Percentiles rank a stretch among this genome's conserved stretches.
Conservation (phyloP, 1,140 invertebrate species). For the Papilio dardanus region DNA sequence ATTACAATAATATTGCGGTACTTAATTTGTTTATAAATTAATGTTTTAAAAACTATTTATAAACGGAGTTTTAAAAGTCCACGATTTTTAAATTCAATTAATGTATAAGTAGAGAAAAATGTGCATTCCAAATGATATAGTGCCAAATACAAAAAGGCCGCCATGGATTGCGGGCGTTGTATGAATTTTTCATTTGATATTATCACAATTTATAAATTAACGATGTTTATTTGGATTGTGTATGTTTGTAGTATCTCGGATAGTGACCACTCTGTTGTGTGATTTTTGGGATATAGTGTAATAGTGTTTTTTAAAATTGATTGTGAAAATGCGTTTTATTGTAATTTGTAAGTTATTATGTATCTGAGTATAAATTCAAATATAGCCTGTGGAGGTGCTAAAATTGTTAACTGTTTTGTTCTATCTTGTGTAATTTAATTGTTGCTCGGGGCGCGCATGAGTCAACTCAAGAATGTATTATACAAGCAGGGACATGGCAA, state of each 20-base stretch:
- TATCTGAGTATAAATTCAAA: conserved; percentile 57
- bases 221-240: conserved; percentile 58
- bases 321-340: conserved; percentile 45
- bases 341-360: conserved; percentile 55
- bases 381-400: conserved; percentile 77
- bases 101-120: conserved; percentile 70
- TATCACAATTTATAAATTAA: conserved; percentile 71
- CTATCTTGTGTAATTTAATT: conserved; percentile 36
- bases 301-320: conserved; percentile 57
- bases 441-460: conserved; percentile 16
- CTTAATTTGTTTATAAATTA: conserved; percentile 42
- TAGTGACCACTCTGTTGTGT: conserved; percentile 60
- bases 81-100: conserved; percentile 49
- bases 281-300: conserved; percentile 63
- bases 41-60: conserved; percentile 39
- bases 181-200: conserved; percentile 61
- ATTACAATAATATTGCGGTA: conserved; percentile 34
- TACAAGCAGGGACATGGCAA: conserved; percentile 23
- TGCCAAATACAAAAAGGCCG: conserved; percentile 73
- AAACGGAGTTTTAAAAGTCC: conserved; percentile 54
- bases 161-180: conserved; percentile 51
- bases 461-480: not conserved
- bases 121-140: conserved; percentile 78
- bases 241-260: conserved; percentile 60
- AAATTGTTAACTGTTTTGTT: conserved; percentile 55